Evolutionary conservation across 2,888 invertebrate genomes (phyloP), one percentile per base, ranked within the genome.

Genomic region (Heliconius aoede): DNA sequence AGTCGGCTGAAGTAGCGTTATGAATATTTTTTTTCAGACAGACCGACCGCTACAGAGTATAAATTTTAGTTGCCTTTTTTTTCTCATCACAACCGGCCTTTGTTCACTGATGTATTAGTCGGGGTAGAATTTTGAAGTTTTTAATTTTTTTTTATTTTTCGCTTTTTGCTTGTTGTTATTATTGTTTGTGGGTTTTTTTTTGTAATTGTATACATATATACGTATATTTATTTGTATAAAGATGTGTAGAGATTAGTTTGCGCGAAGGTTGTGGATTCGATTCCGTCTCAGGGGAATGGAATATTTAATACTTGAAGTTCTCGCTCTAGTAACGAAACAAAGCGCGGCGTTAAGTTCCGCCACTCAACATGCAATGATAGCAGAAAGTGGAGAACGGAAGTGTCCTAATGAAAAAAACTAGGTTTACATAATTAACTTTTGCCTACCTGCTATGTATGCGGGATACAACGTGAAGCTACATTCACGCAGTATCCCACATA

Each of bases 41-140:
- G 60, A 55, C 55, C 55, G 64, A 64, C n/a, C n/a, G 64, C 64
- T 28, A 46, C 67, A 26, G 67, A 8, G 46, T 60, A 55, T 75
- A 51, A 26, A n/a, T 32, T 60, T 36, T 36, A 26, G n/a, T 36
- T 13, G 30, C 30, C 30, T 65, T 24, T 72, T 40, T 51, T 40
- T 60, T 55, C 18, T 65, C 72, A 73, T 69, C 69, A 55, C 62
- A 65, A 46, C 55, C 32, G 28, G 58, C 68, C 51, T 73, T 77
- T 79, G 71, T 72, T 62, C 36, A 46, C 67, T 86, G 86, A 86
- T 85, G 86, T 85, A 86, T 86, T 86, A 86, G 81, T 81, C 80
- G 78, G 78, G 74, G 77, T 61, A 64, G 73, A 40, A 51, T 79
- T 79, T 79, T 83, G 85, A 84, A 81, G 82, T 71, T 75, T 71